phyloP scores from a whole-genome alignment of 2,113 vertebrate genomes.

The Xenopus borealis region DNA sequence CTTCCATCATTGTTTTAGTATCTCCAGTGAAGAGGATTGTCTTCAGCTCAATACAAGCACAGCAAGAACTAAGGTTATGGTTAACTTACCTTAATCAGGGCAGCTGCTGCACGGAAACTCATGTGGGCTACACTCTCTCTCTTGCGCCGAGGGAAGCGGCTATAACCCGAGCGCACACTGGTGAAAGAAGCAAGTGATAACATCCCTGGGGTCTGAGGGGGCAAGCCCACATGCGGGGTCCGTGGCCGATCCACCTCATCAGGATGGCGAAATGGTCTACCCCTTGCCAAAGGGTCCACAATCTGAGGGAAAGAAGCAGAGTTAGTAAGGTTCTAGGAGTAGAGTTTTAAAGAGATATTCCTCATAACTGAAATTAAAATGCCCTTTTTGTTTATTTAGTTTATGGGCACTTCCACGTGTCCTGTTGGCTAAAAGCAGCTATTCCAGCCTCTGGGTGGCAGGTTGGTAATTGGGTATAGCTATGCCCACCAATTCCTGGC shows the following conservation, averaged over 20 bases:
- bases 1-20: too few species aligned
- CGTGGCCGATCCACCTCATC: slow-evolving; percentile 80
- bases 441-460: too few species aligned
- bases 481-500: too few species aligned
- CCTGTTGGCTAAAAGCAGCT: too few species aligned
- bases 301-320: slow-evolving; percentile 65
- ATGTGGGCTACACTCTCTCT: slow-evolving; percentile 89
- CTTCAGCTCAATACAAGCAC: too few species aligned
- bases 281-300: slow-evolving; percentile 86
- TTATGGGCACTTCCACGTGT: too few species aligned
- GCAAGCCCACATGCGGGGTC: slow-evolving; percentile 64
- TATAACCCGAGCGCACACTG: slow-evolving; percentile 76
- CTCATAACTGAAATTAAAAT: too few species aligned
- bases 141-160: slow-evolving; percentile 76
- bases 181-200: slow-evolving; percentile 83
- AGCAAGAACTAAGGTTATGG: too few species aligned
- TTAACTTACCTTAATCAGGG: slow-evolving; percentile 75
- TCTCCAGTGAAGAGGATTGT: too few species aligned
- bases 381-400: too few species aligned
- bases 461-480: too few species aligned
- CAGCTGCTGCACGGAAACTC: slow-evolving; percentile 88
- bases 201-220: slow-evolving; percentile 76
- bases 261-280: slow-evolving; percentile 81
- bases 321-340: too few species aligned
- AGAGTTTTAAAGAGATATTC: neutral